A percentile compares a stretch with the other conserved stretches of the same genome.
Conservation (phyloP, 2,888 invertebrate genomes). For the Notodonta dromedarius region DNA sequence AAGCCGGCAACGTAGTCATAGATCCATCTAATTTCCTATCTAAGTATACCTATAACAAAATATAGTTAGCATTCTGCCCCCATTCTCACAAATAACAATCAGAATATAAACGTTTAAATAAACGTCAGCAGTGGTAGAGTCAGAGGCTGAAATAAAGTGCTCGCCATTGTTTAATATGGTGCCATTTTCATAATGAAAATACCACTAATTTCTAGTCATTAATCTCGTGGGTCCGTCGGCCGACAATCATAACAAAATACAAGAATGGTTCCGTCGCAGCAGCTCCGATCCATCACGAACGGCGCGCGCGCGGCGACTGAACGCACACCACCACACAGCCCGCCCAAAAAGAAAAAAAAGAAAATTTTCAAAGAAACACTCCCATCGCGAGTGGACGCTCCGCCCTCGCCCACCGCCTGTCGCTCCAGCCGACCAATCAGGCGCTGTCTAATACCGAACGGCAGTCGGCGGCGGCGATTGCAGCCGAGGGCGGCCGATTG, state of each 20-base stretch:
- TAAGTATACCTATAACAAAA: background rate
- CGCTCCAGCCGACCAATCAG: slow-evolving; percentile 54
- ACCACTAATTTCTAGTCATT: slow-evolving; percentile 41
- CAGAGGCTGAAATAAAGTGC: slow-evolving; percentile 24
- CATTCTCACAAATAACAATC: slow-evolving; percentile 32
- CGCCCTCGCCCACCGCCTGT: slow-evolving; percentile 69
- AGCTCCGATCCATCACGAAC: slow-evolving; percentile 73
- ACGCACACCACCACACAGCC: slow-evolving; percentile 76
- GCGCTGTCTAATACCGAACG: slow-evolving; percentile 43
- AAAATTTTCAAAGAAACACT: slow-evolving; percentile 81
- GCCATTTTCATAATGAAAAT: slow-evolving; percentile 36
- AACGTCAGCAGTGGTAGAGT: slow-evolving; percentile 7
- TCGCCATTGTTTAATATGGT: slow-evolving; percentile 31
- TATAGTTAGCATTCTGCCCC: slow-evolving; percentile 9
- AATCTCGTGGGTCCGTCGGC: slow-evolving; percentile 35
- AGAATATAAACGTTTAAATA: slow-evolving; percentile 15
- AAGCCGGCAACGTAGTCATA: background rate
- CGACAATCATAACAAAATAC: slow-evolving; percentile 46
- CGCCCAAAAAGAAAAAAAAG: slow-evolving; percentile 81
- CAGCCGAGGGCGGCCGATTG: slow-evolving; percentile 70
- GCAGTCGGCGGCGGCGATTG: slow-evolving; percentile 54
- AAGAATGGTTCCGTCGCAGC: slow-evolving; percentile 52
- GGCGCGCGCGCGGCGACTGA: slow-evolving; percentile 75
- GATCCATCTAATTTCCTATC: background rate
- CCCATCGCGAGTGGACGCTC: slow-evolving; percentile 64